These are phyloP conservation scores for Eilema sororculum DNA, from an alignment of 2,888 invertebrate species.

Conservation along the genomic window DNA sequence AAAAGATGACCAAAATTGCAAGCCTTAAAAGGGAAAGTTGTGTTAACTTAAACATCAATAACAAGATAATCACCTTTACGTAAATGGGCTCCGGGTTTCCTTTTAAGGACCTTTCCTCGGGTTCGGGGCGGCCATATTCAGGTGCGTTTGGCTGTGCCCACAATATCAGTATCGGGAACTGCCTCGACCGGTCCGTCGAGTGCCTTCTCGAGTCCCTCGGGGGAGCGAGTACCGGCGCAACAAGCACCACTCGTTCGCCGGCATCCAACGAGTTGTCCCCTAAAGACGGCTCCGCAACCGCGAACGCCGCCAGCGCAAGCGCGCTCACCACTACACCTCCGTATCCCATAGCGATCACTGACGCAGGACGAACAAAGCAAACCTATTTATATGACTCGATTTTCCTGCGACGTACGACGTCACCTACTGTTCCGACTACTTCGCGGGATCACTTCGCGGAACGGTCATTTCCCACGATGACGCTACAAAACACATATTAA, in stretches of 20 bases:
- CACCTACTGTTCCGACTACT: conserved; percentile 56
- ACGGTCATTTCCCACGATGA: conserved; percentile 68
- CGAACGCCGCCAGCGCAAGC: conserved; percentile 66
- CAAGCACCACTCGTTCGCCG: conserved; percentile 72
- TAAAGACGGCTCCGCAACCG: conserved; percentile 66
- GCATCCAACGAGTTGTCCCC: conserved; percentile 74
- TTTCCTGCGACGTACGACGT: conserved; percentile 72
- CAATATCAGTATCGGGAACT: conserved; percentile 79
- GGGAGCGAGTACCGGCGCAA: conserved; percentile 79
- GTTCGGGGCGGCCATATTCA: conserved; percentile 57
- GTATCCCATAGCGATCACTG: conserved; percentile 81
- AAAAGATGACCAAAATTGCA: background rate
- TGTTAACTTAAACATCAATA: conserved; percentile 10
- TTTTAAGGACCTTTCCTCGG: conserved; percentile 72
- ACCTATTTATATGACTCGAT: conserved; percentile 80
- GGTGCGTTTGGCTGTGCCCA: conserved; percentile 65
- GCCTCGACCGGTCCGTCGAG: conserved; percentile 72
- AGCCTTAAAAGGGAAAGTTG: background rate
- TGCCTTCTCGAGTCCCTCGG: conserved; percentile 74
- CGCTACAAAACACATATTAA: conserved; percentile 50
- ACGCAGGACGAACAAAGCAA: conserved; percentile 71
- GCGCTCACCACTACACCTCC: conserved; percentile 69
- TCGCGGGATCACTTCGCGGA: conserved; percentile 63
- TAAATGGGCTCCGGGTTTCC: conserved; percentile 73
- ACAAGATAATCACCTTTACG: conserved; percentile 70